Evolutionary conservation across 2,113 vertebrate genomes (phyloP).

Genomic region (Apodemus sylvaticus): DNA sequence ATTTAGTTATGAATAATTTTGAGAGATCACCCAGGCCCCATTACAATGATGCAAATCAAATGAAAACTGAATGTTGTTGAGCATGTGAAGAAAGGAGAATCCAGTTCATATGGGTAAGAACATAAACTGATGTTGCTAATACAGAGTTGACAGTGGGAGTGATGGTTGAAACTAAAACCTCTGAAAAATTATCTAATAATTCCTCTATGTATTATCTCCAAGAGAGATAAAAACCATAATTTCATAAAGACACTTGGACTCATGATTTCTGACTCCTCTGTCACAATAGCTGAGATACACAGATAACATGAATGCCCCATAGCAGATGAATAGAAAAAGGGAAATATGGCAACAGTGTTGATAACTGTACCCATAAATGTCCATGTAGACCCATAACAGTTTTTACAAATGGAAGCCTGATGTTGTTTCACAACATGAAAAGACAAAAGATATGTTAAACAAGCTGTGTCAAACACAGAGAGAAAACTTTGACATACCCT

Average conservation of each 20-base stretch:
- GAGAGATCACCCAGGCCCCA: too few species aligned
- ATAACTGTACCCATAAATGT: background rate
- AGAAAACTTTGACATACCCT: background rate
- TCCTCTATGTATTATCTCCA: background rate
- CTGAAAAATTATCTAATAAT: background rate
- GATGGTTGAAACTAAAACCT: background rate
- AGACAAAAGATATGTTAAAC: background rate
- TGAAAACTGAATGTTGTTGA: background rate
- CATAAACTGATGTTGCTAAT: background rate
- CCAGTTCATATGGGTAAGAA: background rate
- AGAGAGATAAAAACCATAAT: background rate
- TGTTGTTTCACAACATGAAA: background rate
- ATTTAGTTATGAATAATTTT: background rate
- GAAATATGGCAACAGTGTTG: background rate
- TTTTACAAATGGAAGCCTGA: background rate
- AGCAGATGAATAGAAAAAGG: background rate
- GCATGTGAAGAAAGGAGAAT: background rate
- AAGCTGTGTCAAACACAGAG: background rate
- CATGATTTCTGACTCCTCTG: background rate
- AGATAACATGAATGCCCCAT: background rate
- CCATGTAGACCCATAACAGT: too few species aligned
- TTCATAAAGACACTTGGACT: background rate
- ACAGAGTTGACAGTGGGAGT: too few species aligned
- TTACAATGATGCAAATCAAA: background rate
- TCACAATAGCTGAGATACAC: background rate